Conservation (phyloP, 2,113 vertebrate species). For the Xenopus borealis region DNA sequence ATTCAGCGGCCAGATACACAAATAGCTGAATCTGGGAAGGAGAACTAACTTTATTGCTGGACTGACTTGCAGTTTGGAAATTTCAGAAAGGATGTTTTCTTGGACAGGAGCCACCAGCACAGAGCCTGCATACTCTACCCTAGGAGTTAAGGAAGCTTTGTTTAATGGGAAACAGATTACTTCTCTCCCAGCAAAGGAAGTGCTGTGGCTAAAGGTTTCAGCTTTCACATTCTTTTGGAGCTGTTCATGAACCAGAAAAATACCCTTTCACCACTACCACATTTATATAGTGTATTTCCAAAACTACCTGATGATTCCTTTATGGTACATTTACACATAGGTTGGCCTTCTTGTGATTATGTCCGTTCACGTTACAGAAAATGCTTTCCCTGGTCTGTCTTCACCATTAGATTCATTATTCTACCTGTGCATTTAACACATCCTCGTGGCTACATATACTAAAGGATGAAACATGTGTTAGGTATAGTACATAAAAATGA, state of each 20-base stretch:
- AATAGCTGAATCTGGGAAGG: conserved; percentile 12
- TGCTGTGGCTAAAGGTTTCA: conserved; percentile 67
- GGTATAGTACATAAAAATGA: too few species aligned
- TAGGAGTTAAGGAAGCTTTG: conserved; percentile 64
- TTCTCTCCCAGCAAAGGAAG: conserved; percentile 60
- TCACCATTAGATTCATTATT: too few species aligned
- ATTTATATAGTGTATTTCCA: conserved; percentile 31
- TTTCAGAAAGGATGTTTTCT: conserved; percentile 44
- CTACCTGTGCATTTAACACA: too few species aligned
- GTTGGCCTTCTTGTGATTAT: background rate
- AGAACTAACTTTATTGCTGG: conserved; percentile 17
- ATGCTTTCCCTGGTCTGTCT: too few species aligned
- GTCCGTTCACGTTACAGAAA: background rate
- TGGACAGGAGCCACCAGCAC: conserved; percentile 55
- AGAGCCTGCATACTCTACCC: conserved; percentile 71
- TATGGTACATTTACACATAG: conserved; percentile 28
- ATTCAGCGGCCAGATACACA: background rate
- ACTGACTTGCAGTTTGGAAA: conserved; percentile 39
- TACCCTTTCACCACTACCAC: conserved; percentile 40
- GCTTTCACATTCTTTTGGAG: conserved; percentile 68
- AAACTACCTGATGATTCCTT: conserved; percentile 32
- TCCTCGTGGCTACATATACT: too few species aligned
- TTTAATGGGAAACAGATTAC: conserved; percentile 72
- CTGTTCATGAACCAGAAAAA: conserved; percentile 46
- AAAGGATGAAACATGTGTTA: too few species aligned